phyloP scores from a whole-genome alignment of 2,797 vertebrate species.

The Silurus aristotelis region DNA sequence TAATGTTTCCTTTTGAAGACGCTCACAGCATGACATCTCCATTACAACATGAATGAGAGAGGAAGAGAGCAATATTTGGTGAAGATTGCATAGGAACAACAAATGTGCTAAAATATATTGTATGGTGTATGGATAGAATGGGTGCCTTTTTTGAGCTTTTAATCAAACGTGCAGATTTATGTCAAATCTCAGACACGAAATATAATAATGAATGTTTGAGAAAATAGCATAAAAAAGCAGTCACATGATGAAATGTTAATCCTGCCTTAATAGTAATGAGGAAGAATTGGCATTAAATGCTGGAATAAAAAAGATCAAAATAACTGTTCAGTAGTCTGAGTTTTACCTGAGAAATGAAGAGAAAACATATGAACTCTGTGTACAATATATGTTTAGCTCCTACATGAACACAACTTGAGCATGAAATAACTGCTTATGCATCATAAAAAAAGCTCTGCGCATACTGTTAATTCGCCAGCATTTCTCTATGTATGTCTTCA shows the following conservation, averaged over 20 bases:
- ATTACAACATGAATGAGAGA: slow-evolving; percentile 55
- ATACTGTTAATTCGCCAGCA: not conserved
- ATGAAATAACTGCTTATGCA: not conserved
- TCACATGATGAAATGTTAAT: not conserved
- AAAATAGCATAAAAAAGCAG: not conserved
- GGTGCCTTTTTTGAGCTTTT: not conserved
- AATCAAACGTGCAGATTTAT: not conserved
- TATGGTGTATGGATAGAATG: not conserved
- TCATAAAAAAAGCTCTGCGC: not conserved
- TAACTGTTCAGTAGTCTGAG: not conserved
- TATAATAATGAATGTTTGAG: not conserved
- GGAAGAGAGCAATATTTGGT: slow-evolving; percentile 38
- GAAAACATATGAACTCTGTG: not conserved
- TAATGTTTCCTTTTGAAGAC: slow-evolving; percentile 75
- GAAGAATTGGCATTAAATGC: not conserved
- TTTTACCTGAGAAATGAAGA: not conserved
- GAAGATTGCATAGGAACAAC: slow-evolving; percentile 15
- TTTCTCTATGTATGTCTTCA: not conserved
- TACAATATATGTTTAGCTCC: not conserved
- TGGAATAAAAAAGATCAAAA: not conserved
- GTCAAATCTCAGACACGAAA: not conserved
- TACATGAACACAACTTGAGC: not conserved
- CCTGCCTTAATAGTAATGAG: not conserved
- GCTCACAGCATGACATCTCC: slow-evolving; percentile 73
- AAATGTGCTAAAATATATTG: slow-evolving; percentile 26